These are phyloP conservation scores for Tiliacea citrago DNA, from an alignment of 2,888 invertebrate genomes.

Conservation along the genomic window DNA sequence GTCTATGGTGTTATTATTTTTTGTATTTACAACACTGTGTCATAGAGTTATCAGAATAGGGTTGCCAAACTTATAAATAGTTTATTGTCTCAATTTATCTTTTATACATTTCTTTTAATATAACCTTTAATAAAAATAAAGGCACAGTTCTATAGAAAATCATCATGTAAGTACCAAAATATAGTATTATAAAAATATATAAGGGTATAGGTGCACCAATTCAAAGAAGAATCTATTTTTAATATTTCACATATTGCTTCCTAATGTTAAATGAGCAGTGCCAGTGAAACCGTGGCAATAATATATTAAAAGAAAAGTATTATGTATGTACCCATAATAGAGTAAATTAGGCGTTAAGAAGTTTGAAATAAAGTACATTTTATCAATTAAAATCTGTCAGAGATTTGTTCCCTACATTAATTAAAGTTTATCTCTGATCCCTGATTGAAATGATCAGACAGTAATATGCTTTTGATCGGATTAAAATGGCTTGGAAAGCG, in stretches of 20 bases:
- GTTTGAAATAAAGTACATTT: slow-evolving; percentile 80
- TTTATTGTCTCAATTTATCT: slow-evolving; percentile 44
- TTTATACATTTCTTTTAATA: slow-evolving; percentile 57
- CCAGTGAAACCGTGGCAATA: slow-evolving; percentile 81
- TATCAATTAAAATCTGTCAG: slow-evolving; percentile 17
- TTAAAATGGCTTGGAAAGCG: slow-evolving; percentile 35
- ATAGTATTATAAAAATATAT: slow-evolving; percentile 75
- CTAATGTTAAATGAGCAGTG: slow-evolving; percentile 71
- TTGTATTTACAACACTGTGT: slow-evolving; percentile 32
- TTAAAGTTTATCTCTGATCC: slow-evolving; percentile 20
- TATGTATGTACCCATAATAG: slow-evolving; percentile 69
- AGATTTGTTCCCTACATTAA: slow-evolving; percentile 20
- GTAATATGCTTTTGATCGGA: slow-evolving; percentile 28
- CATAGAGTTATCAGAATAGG: slow-evolving; percentile 57
- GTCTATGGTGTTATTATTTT: slow-evolving; percentile 27
- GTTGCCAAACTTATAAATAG: slow-evolving; percentile 66
- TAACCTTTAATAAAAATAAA: slow-evolving; percentile 59
- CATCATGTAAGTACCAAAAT: slow-evolving; percentile 74
- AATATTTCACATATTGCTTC: slow-evolving; percentile 84
- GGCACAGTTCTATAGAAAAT: slow-evolving; percentile 61
- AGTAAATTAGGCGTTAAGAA: slow-evolving; percentile 76
- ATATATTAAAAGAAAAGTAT: slow-evolving; percentile 76
- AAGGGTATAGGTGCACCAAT: slow-evolving; percentile 81
- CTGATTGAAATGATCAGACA: slow-evolving; percentile 5
- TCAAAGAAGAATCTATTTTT: slow-evolving; percentile 84